Percentiles rank a stretch among this genome's conserved stretches.
Evolutionary conservation across 2,888 invertebrate genomes (phyloP).

Genomic region (Habrosyne pyritoides): DNA sequence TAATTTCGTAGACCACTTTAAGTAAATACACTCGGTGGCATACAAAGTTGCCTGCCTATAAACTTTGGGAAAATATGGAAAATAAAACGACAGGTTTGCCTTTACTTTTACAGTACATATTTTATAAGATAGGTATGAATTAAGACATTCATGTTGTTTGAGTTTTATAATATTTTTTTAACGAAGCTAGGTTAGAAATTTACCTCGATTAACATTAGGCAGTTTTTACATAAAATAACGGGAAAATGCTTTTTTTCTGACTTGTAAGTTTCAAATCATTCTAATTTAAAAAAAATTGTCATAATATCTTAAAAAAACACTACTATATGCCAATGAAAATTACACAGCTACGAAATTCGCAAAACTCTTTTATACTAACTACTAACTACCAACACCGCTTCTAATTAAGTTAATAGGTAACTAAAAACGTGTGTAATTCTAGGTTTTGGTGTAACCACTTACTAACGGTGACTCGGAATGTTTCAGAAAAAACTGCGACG

Average conservation of each 20-base stretch:
- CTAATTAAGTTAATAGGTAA: not conserved
- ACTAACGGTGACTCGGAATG: not conserved
- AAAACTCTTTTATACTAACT: too few species aligned
- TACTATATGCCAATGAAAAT: too few species aligned
- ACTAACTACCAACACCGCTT: too few species aligned
- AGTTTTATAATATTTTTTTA: not conserved
- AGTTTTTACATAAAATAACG: too few species aligned
- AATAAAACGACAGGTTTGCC: not conserved
- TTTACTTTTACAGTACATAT: not conserved
- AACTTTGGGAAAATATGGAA: slow-evolving; percentile 4
- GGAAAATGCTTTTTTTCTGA: too few species aligned
- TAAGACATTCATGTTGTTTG: not conserved
- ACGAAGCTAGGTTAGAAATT: too few species aligned
- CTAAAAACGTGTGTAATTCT: not conserved
- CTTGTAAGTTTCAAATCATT: not conserved
- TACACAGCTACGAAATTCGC: too few species aligned
- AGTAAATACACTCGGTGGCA: slow-evolving; percentile 58
- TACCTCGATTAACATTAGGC: too few species aligned
- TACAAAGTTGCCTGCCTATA: slow-evolving; percentile 21
- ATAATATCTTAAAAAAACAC: too few species aligned
- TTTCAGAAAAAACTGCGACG: not conserved
- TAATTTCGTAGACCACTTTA: slow-evolving; percentile 64
- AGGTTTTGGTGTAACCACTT: not conserved
- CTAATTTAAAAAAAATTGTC: too few species aligned
- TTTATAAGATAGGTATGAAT: not conserved